Percentiles rank a stretch among this genome's conserved stretches.
Evolutionary conservation across 2,888 invertebrate genomes (phyloP).

Genomic region (Physocephala rufipes): DNA sequence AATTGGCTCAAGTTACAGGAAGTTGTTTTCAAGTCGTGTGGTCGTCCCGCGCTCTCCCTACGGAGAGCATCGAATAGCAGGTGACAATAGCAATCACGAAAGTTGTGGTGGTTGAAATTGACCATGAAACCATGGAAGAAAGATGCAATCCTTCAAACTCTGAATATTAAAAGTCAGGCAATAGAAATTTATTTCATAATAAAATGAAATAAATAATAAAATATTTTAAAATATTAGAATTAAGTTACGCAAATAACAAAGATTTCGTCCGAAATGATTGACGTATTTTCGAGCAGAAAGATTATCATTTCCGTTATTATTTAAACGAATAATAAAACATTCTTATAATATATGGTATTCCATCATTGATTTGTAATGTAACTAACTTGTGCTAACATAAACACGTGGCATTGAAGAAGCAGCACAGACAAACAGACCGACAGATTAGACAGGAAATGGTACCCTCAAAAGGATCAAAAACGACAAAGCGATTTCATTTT

Average conservation of each 20-base stretch:
- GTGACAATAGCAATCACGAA: too few relatives aligned
- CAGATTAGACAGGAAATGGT: constrained; percentile 41
- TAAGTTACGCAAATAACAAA: constrained; percentile 30
- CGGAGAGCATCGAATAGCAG: too few relatives aligned
- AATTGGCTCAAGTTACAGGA: constrained; percentile 9
- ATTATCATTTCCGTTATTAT: constrained; percentile 56
- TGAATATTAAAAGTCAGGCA: background rate
- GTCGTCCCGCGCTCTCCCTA: too few relatives aligned
- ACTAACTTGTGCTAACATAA: background rate
- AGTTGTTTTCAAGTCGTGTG: background rate
- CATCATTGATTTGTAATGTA: constrained; percentile 17
- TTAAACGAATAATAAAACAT: constrained; percentile 43
- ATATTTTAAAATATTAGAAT: background rate
- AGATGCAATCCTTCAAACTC: constrained; percentile 14
- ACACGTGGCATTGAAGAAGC: background rate
- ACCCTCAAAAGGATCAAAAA: constrained; percentile 62
- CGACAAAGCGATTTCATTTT: constrained; percentile 50
- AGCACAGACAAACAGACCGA: too few relatives aligned
- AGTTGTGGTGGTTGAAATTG: too few relatives aligned
- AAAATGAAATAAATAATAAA: background rate
- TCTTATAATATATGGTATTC: too few relatives aligned
- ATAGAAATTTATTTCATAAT: background rate
- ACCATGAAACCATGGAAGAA: too few relatives aligned
- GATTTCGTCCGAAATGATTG: constrained; percentile 35
- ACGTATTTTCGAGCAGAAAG: constrained; percentile 54